A percentile compares a stretch with the other conserved stretches of the same genome.
Conservation (phyloP, 2,888 invertebrate genomes). For the Dicyrtoma fusca region DNA sequence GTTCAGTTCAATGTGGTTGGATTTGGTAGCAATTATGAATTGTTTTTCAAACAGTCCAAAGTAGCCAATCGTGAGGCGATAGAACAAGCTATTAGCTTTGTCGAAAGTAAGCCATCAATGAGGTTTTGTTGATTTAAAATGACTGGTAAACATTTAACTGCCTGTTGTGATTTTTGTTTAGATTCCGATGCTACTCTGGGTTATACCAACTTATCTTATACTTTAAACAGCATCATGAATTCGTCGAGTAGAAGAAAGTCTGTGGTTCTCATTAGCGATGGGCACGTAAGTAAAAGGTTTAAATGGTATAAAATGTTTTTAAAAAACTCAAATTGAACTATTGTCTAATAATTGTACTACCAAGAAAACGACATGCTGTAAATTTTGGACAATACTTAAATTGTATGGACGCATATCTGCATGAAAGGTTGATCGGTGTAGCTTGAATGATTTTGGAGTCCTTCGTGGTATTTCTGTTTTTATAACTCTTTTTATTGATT, state of each 20-base stretch:
- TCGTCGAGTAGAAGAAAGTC: background rate
- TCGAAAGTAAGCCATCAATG: constrained; percentile 5
- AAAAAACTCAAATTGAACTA: too few relatives aligned
- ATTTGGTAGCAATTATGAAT: constrained; percentile 7
- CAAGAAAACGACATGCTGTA: too few relatives aligned
- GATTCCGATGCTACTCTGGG: constrained; percentile 5
- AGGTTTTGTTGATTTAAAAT: constrained; percentile 1
- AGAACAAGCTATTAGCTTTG: constrained; percentile 4
- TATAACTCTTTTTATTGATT: too few relatives aligned
- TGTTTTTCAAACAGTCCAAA: constrained; percentile 5
- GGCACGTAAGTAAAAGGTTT: background rate
- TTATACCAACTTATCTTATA: background rate
- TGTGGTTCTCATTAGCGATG: constrained; percentile 4
- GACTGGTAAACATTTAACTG: background rate
- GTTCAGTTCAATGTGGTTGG: background rate
- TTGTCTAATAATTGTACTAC: too few relatives aligned
- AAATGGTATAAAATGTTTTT: background rate
- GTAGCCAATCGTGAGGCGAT: background rate
- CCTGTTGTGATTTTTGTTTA: background rate
- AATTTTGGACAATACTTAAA: too few relatives aligned
- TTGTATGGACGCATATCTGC: too few relatives aligned
- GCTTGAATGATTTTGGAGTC: too few relatives aligned
- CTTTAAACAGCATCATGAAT: background rate
- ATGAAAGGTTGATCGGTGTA: too few relatives aligned
- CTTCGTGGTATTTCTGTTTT: too few relatives aligned